phyloP scores from a whole-genome alignment of 2,797 vertebrate species.

The Melopsittacus undulatus region DNA sequence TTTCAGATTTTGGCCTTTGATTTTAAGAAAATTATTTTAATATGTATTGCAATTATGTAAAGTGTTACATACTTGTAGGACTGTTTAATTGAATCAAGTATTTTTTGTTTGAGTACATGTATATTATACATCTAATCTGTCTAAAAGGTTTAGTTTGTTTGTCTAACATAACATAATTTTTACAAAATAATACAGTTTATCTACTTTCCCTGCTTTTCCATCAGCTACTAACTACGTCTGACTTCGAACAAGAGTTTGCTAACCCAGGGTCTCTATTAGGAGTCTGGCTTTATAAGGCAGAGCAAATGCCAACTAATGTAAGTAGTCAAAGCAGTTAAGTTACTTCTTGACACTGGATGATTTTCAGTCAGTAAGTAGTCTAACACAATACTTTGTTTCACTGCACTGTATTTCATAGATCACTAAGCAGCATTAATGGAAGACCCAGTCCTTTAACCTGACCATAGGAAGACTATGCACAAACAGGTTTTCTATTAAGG shows the following conservation, averaged over 20 bases:
- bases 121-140: not conserved
- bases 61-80: not conserved
- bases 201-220: not conserved
- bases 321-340: not conserved
- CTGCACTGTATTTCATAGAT: slow-evolving; percentile 15
- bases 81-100: not conserved
- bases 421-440: slow-evolving; percentile 6
- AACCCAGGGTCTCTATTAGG: not conserved
- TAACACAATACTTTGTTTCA: not conserved
- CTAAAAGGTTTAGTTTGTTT: not conserved
- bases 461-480: not conserved
- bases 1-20: not conserved
- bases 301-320: not conserved
- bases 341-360: not conserved
- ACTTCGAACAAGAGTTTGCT: not conserved
- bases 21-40: not conserved
- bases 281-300: not conserved
- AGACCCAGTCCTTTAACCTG: not conserved
- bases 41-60: not conserved
- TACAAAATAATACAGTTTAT: not conserved
- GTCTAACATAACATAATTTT: not conserved
- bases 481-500: not conserved
- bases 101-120: not conserved
- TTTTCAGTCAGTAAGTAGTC: not conserved
- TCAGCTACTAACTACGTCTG: not conserved